Percentiles rank a stretch among this genome's conserved stretches.
These are phyloP conservation scores for Tridacna crocea DNA, from an alignment of 2,888 invertebrate genomes.

Conservation along the genomic window DNA sequence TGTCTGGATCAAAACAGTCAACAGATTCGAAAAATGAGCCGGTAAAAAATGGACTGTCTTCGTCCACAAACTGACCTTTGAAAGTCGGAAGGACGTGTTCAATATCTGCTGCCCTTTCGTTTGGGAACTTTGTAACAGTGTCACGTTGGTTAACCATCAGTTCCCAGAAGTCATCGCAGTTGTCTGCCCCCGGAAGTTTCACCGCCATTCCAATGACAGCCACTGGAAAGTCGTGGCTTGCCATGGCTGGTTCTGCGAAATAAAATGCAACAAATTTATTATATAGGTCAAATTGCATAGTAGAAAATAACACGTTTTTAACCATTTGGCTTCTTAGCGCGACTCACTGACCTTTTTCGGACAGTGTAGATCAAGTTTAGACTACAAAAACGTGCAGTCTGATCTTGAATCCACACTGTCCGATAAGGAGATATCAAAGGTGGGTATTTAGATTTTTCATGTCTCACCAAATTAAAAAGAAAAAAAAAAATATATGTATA, in stretches of 20 bases:
- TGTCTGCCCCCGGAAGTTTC: slow-evolving; percentile 23
- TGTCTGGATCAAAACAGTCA: slow-evolving; percentile 34
- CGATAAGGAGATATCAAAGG: no score
- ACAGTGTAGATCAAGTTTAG: no score
- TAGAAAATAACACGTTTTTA: neutral
- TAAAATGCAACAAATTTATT: neutral
- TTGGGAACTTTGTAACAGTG: slow-evolving; percentile 19
- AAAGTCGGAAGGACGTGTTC: slow-evolving; percentile 12
- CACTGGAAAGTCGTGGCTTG: slow-evolving; percentile 33
- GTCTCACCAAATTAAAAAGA: no score
- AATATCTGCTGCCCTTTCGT: slow-evolving; percentile 19
- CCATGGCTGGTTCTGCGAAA: slow-evolving; percentile 14
- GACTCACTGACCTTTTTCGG: no score
- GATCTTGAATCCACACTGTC: no score
- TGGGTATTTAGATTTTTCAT: no score
- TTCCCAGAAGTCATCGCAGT: slow-evolving; percentile 37
- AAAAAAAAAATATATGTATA: no score
- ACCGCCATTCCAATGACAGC: slow-evolving; percentile 32
- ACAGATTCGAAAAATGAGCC: slow-evolving; percentile 29
- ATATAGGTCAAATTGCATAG: neutral
- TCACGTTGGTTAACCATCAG: slow-evolving; percentile 28
- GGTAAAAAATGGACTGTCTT: slow-evolving; percentile 20
- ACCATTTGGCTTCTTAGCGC: no score
- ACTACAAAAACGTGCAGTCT: no score
- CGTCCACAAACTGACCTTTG: slow-evolving; percentile 18